A percentile compares a stretch with the other conserved stretches of the same genome.
Conservation (phyloP, 64 coral and sea anemone genomes). For the Actinia tenebrosa region DNA sequence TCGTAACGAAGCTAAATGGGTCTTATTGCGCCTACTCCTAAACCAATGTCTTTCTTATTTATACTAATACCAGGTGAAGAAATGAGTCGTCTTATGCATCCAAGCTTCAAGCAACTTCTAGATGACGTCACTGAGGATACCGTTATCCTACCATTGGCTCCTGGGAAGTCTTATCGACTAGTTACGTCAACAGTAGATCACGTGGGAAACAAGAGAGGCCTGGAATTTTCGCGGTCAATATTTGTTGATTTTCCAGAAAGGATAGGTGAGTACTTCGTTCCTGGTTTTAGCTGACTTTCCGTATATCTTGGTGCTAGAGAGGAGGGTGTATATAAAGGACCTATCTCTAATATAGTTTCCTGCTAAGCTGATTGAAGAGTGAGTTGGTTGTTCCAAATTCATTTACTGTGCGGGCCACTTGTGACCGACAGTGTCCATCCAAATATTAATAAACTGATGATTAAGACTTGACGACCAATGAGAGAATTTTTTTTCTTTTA, state of each 20-base stretch:
- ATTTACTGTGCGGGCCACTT: too few species aligned
- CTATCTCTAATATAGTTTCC: too few species aligned
- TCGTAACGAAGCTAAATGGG: too few species aligned
- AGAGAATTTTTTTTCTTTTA: not conserved
- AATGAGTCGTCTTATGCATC: not conserved
- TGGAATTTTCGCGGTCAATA: conserved; percentile 9
- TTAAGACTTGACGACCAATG: not conserved
- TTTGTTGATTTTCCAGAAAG: conserved; percentile 26
- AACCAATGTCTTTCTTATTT: too few species aligned
- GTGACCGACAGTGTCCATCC: too few species aligned
- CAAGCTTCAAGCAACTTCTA: conserved; percentile 24
- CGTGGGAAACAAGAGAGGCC: conserved; percentile 59
- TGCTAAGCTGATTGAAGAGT: too few species aligned
- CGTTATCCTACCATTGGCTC: conserved; percentile 41
- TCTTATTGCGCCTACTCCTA: too few species aligned
- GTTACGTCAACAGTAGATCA: conserved; percentile 50
- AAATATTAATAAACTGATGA: too few species aligned
- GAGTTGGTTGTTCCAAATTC: too few species aligned
- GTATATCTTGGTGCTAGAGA: too few species aligned
- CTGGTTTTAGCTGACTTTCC: too few species aligned
- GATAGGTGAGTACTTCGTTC: conserved; percentile 2
- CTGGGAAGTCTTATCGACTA: conserved; percentile 47
- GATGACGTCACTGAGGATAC: conserved; percentile 49
- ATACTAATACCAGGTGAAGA: not conserved
- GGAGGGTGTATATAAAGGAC: too few species aligned